phyloP scores from a whole-genome alignment of 2,888 invertebrate species.

The Volucella inanis region DNA sequence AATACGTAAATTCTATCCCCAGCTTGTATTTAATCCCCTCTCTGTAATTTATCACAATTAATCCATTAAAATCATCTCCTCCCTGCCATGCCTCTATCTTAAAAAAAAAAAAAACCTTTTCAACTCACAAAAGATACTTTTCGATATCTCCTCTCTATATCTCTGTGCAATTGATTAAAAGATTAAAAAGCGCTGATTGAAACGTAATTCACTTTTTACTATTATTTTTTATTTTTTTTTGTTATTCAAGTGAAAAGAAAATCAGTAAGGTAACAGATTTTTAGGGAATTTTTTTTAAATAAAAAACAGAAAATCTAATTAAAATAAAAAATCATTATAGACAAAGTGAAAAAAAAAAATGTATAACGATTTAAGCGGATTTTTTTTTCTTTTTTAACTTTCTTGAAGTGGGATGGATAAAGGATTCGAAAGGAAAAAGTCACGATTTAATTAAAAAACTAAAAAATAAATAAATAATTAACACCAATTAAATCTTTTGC shows the following conservation, averaged over 20 bases:
- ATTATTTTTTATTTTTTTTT: too few species aligned
- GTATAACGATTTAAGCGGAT: constrained; percentile 50
- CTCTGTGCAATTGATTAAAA: constrained; percentile 44
- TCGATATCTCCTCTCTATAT: constrained; percentile 17
- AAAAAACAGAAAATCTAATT: constrained; percentile 1
- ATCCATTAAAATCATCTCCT: constrained; percentile 10
- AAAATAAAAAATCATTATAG: not conserved
- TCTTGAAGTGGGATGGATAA: too few species aligned
- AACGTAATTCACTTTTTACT: constrained; percentile 15
- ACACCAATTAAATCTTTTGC: constrained; percentile 58
- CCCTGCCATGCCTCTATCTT: not conserved
- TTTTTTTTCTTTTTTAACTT: constrained; percentile 19
- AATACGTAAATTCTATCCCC: constrained; percentile 5
- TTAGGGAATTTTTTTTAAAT: constrained; percentile 42
- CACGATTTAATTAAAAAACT: constrained; percentile 42
- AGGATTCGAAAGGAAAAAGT: constrained; percentile 10
- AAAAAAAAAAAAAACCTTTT: not conserved
- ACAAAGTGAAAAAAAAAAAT: constrained; percentile 10
- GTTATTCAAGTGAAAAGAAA: constrained; percentile 5
- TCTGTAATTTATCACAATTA: constrained; percentile 29
- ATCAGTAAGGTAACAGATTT: constrained; percentile 28
- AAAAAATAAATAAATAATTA: constrained; percentile 16
- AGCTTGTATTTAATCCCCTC: not conserved
- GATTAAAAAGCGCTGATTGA: constrained; percentile 30
- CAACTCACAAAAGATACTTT: constrained; percentile 24